Evolutionary conservation across 1,140 invertebrate genomes (phyloP), one percentile per base, ranked within the genome.

Genomic region (Holotrichia oblita): DNA sequence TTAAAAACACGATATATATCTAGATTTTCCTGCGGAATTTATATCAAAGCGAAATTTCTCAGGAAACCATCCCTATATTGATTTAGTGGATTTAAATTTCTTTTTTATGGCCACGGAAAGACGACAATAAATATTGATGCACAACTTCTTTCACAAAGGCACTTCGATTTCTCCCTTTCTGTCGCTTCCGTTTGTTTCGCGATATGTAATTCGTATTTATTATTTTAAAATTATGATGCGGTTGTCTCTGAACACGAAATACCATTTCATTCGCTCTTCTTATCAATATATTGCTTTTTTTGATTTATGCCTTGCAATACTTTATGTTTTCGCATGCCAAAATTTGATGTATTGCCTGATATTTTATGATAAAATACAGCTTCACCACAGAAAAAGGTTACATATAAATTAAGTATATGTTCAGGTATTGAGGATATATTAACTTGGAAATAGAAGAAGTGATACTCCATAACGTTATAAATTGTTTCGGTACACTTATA

Each of bases 51-150:
- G 61, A 64, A 64, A 9, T 64, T 64, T 64, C 17, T 64, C 61
- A 64, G 7, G 61, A 64, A 27, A 64, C 61, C 17, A 22, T 12
- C 22, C 12, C 20, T 10, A 64, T 64, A 64, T 64, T 64, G 61
- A 64, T 64, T 64, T 64, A 64, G 61, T 64, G 61, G 61, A 27
- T 64, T 64, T 64, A 64, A 64, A 64, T 64, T 64, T 64, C 61
- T 9, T 64, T 64, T 64, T 64, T 64, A 64, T 64, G 61, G 17
- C n/a, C 17, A 22, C n/a, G 17, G 20, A 2, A 20, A 64, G 12
- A 64, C 61, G 61, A 64, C 61, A 64, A 64, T 64, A 64, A 64
- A 64, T 64, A 64, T 64, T 64, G 61, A 64, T 64, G 61, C 22
- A 64, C 10, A 64, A 27, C 61, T 3, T 64, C 22, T 24, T 22